Conservation (phyloP, 2,113 vertebrate genomes). For the Lathamus discolor region DNA sequence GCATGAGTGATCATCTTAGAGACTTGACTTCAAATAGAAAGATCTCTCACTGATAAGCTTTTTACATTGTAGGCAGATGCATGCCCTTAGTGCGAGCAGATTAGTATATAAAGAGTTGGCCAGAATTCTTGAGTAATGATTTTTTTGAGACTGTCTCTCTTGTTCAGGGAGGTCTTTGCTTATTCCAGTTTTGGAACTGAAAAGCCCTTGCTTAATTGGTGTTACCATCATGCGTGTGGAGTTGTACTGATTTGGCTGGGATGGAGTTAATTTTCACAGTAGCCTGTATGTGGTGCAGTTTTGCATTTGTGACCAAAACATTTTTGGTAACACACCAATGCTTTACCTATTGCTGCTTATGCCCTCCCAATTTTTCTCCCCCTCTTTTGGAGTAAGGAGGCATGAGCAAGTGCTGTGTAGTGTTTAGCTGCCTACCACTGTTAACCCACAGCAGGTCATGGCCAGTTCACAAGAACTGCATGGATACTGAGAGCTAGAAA, state of each 20-base stretch:
- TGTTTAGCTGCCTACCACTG: neutral
- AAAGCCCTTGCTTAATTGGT: neutral
- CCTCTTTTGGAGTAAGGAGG: neutral
- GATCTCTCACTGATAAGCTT: neutral
- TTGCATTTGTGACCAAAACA: neutral
- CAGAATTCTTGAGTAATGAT: neutral
- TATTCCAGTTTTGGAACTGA: neutral
- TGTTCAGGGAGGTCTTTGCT: neutral
- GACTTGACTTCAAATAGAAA: neutral
- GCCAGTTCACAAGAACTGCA: neutral
- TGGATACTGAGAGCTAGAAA: neutral
- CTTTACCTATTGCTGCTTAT: neutral
- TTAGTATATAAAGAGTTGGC: neutral
- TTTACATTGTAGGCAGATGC: neutral
- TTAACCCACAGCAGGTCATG: neutral
- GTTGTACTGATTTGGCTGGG: neutral
- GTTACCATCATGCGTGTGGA: rapidly evolving
- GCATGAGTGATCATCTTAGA: neutral
- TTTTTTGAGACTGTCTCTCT: neutral
- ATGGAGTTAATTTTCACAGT: neutral
- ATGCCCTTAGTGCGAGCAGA: neutral
- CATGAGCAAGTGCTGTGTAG: neutral
- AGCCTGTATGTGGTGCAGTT: neutral
- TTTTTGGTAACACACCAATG: neutral
- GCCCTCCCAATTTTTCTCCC: neutral